Percentiles rank a stretch among this genome's conserved stretches.
Evolutionary conservation across 2,888 invertebrate species (phyloP).

Genomic region (Agonopterix subpropinquella): DNA sequence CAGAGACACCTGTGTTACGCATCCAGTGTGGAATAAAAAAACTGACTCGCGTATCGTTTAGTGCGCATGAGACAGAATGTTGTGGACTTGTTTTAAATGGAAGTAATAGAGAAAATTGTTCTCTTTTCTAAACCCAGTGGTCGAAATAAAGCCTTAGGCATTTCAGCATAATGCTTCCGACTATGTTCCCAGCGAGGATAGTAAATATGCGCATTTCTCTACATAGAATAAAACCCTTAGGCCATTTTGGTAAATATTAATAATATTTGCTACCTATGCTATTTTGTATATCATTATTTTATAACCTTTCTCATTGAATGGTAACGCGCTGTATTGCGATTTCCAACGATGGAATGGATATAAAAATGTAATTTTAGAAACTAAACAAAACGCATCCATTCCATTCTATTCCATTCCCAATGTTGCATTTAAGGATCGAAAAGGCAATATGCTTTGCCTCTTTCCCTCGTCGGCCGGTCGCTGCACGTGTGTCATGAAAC

Average conservation of each 20-base stretch:
- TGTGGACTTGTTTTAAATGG: slow-evolving; percentile 27
- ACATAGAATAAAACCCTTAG: too few species aligned
- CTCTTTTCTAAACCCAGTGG: not conserved
- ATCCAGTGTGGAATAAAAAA: slow-evolving; percentile 44
- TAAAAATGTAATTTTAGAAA: not conserved
- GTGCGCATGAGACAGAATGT: slow-evolving; percentile 28
- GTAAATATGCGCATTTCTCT: too few species aligned
- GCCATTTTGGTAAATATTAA: too few species aligned
- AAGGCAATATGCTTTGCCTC: slow-evolving; percentile 28
- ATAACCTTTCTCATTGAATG: too few species aligned
- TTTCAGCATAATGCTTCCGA: too few species aligned
- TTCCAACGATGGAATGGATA: not conserved
- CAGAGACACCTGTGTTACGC: slow-evolving; percentile 71
- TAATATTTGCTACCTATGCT: too few species aligned
- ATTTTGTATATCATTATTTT: too few species aligned
- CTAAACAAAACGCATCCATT: not conserved
- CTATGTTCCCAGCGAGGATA: too few species aligned
- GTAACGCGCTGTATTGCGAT: too few species aligned
- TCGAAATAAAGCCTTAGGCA: too few species aligned
- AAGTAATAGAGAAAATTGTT: slow-evolving; percentile 8
- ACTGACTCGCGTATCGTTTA: slow-evolving; percentile 26
- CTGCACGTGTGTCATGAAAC: slow-evolving; percentile 68
- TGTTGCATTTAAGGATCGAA: slow-evolving; percentile 41
- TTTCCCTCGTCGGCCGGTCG: slow-evolving; percentile 41
- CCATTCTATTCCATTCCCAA: slow-evolving; percentile 39